These are phyloP conservation scores for Syngnathus floridae DNA, from an alignment of 2,113 vertebrate genomes.

Conservation along the genomic window DNA sequence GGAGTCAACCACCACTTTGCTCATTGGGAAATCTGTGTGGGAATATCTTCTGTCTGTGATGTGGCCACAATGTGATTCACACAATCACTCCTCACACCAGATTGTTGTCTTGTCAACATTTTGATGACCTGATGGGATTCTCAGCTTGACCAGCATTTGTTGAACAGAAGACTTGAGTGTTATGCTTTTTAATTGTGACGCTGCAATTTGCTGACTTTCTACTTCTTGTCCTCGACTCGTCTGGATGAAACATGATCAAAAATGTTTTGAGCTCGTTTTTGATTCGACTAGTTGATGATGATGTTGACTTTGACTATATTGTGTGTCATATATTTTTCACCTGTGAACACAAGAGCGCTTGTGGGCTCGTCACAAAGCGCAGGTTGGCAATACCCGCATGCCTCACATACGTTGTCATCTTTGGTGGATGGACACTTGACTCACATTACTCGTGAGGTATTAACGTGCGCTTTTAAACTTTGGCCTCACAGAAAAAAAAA, in stretches of 20 bases:
- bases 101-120: too few relatives aligned
- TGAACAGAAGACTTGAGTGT: too few relatives aligned
- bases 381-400: background rate
- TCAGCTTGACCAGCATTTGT: too few relatives aligned
- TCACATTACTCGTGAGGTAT: background rate
- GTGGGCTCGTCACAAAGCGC: too few relatives aligned
- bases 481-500: background rate
- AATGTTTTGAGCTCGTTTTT: too few relatives aligned
- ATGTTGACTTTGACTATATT: too few relatives aligned
- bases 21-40: constrained; percentile 12
- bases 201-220: background rate
- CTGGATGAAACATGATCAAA: too few relatives aligned
- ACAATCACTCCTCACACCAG: background rate
- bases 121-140: too few relatives aligned
- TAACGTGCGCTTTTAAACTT: background rate
- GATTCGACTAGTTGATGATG: too few relatives aligned
- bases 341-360: background rate
- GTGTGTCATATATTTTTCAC: too few relatives aligned
- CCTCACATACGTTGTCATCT: background rate
- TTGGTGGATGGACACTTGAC: constrained; percentile 1
- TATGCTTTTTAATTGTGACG: background rate
- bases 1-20: background rate
- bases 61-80: constrained; percentile 23
- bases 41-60: constrained; percentile 12
- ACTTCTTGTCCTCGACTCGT: too few relatives aligned